Percentiles rank a stretch among this genome's conserved stretches.
phyloP scores from a whole-genome alignment of 2,113 vertebrate species.

The Chrysemys picta region DNA sequence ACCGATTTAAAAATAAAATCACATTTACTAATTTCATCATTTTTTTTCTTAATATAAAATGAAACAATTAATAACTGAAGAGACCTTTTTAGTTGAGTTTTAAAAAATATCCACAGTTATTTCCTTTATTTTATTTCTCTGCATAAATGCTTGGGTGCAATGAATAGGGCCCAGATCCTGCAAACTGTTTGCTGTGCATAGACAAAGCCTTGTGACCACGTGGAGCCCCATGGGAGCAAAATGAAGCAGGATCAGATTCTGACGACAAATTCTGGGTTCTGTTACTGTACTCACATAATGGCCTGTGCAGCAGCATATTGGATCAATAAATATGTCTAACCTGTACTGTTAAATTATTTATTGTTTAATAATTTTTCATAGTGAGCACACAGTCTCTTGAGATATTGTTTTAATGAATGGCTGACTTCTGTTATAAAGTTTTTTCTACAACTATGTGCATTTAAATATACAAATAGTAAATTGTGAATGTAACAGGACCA shows the following conservation, averaged over 20 bases:
- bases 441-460: background rate
- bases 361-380: background rate
- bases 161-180: background rate
- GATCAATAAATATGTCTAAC: background rate
- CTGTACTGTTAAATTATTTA: background rate
- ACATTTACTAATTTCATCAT: rapidly evolving
- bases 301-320: background rate
- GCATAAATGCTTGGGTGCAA: background rate
- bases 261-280: background rate
- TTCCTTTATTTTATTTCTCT: background rate
- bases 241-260: background rate
- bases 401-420: background rate
- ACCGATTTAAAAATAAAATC: background rate
- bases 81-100: background rate
- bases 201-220: background rate
- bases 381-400: background rate
- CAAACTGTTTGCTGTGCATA: background rate
- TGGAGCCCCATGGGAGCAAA: background rate
- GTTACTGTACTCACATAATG: background rate
- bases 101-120: background rate
- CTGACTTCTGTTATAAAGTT: no score
- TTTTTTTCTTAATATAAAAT: background rate
- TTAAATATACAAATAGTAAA: background rate
- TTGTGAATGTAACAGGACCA: background rate
- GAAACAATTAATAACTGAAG: background rate